A percentile compares a stretch with the other conserved stretches of the same genome.
phyloP scores from a whole-genome alignment of 2,888 invertebrate species.

The Lomographa bimaculata region DNA sequence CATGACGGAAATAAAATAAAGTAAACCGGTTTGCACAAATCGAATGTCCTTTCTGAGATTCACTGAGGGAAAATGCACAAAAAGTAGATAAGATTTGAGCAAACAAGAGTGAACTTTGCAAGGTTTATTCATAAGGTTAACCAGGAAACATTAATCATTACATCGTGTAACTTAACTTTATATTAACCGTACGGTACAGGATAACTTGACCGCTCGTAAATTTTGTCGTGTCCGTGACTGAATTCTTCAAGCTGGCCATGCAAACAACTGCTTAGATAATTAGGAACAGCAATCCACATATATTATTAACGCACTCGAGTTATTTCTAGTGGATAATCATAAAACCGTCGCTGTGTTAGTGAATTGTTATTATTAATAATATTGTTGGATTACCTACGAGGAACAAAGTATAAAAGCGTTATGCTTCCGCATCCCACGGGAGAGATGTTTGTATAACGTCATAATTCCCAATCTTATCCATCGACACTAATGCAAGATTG shows the following conservation, averaged over 20 bases:
- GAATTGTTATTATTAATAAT: no score
- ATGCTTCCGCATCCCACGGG: conserved; percentile 10
- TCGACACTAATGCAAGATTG: conserved; percentile 5
- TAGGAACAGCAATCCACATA: conserved; percentile 1
- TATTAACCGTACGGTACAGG: conserved; percentile 7
- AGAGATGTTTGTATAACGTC: conserved; percentile 7
- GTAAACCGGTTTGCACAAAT: conserved; percentile 8
- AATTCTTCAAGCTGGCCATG: conserved; percentile 3
- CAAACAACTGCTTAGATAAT: conserved; percentile 7
- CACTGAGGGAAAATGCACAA: conserved; percentile 8
- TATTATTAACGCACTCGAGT: conserved; percentile 6
- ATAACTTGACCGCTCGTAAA: conserved; percentile 11
- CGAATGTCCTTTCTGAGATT: conserved; percentile 3
- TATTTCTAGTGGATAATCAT: neutral
- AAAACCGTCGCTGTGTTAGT: no score
- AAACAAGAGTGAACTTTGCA: conserved; percentile 9
- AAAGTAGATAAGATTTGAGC: conserved; percentile 5
- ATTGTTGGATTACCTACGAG: no score
- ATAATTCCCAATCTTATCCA: conserved; percentile 15
- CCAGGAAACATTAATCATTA: conserved; percentile 8
- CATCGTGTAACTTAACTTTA: conserved; percentile 5
- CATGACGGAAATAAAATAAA: conserved; percentile 10
- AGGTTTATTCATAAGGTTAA: conserved; percentile 11
- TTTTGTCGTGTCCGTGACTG: conserved; percentile 3
- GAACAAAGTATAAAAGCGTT: no score